Evolutionary conservation across 2,888 invertebrate genomes (phyloP), one percentile per base, ranked within the genome.

Genomic region (Odontothrips loti): DNA sequence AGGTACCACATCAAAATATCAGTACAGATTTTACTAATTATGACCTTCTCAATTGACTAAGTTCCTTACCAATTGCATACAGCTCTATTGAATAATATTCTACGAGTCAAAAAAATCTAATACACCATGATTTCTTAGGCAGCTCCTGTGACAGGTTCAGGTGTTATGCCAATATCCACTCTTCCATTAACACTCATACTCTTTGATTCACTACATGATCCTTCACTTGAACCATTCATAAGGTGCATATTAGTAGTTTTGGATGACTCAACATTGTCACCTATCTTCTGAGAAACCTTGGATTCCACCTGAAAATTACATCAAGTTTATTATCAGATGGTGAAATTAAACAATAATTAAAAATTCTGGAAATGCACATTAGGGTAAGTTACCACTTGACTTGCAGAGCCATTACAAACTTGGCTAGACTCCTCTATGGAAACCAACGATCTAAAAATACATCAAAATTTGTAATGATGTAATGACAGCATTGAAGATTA

Each of bases 121-220:
- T 27, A 27, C 0, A 11, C 11, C 12, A 23, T 27, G n/a, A 23
- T 27, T 3, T 27, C 23, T 75, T 27, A 75, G 3, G 68, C 68
- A 75, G 68, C 68, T 12, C 68, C 68, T 27, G 68, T 75, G n/a
- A 75, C 68, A 75, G 68, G 68, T 75, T 75, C 68, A 12, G 68
- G 23, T 75, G 23, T 27, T 12, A 27, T 9, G 27, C 68, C 27
- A 23, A 75, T 27, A 10, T 23, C 68, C 11, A 75, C 68, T 27
- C 27, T 75, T 9, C 27, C 27, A 75, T 58, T 58, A 20, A 58
- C 58, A 4, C 20, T 20, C 58, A 58, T 58, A 58, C 6, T 15
- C 20, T 20, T 58, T 20, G 58, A 20, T 20, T 75, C 68, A 75
- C 68, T 75, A 27, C 68, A 75, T 75, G 68, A 27, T 27, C 68